These are phyloP conservation scores for Belgica antarctica DNA, from an alignment of 2,888 invertebrate species.

Conservation along the genomic window DNA sequence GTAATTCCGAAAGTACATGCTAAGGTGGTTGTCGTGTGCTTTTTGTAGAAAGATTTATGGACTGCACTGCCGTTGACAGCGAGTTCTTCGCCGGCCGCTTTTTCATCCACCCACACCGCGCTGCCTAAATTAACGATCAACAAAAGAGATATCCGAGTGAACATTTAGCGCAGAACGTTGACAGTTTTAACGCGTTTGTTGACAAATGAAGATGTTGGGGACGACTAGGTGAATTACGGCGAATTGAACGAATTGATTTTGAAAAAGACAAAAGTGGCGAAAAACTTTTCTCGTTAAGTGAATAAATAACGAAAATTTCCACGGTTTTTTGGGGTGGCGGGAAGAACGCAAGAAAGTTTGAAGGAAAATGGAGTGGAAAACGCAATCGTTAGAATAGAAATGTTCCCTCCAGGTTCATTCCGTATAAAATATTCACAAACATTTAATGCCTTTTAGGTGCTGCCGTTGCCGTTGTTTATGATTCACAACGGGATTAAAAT, in stretches of 20 bases:
- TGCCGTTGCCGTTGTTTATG: slow-evolving; percentile 36
- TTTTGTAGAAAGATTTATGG: slow-evolving; percentile 34
- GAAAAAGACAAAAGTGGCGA: not conserved
- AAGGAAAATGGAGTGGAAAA: slow-evolving; percentile 36
- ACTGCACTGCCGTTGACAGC: slow-evolving; percentile 34
- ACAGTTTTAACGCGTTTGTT: slow-evolving; percentile 26
- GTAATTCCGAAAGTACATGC: slow-evolving; percentile 29
- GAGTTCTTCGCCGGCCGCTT: not conserved
- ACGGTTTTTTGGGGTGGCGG: not conserved
- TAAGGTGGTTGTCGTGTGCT: too few species aligned
- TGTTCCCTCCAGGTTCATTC: not conserved
- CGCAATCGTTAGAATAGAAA: slow-evolving; percentile 17
- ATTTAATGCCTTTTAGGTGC: slow-evolving; percentile 40
- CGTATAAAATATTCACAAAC: slow-evolving; percentile 40
- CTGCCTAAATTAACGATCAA: not conserved
- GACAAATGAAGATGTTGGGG: slow-evolving; percentile 39
- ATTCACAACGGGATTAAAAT: slow-evolving; percentile 36
- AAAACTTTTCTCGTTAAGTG: not conserved
- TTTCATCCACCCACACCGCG: not conserved
- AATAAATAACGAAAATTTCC: slow-evolving; percentile 29
- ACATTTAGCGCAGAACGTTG: slow-evolving; percentile 16
- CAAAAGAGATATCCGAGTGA: not conserved
- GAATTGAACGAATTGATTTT: slow-evolving; percentile 7
- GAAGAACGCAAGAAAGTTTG: slow-evolving; percentile 26
- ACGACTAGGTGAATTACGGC: slow-evolving; percentile 31